Evolutionary conservation across 1,140 invertebrate species (phyloP), one percentile per base, ranked within the genome.

Genomic region (Dinoponera quadriceps): DNA sequence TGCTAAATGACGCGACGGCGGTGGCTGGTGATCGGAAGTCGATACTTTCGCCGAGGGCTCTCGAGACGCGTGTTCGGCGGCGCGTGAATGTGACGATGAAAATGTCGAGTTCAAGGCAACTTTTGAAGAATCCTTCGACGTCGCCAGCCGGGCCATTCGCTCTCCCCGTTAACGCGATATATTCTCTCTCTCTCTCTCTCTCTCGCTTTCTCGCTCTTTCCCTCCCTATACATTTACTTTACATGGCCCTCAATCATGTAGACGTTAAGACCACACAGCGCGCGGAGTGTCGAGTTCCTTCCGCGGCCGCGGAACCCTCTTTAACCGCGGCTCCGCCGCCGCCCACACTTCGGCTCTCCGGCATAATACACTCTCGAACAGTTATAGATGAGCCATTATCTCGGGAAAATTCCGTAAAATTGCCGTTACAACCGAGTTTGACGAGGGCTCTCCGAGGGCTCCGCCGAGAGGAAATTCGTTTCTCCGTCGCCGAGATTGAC

Each of bases 161-260:
- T 80, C 66, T 27, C 18, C n/a, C 48, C n/a, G n/a, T n/a, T n/a
- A n/a, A 62, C 73, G 48, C 27, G 73, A 80, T 80, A 57, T 54
- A 14, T 33, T 78, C 63, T 9, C 38, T 44, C 38, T 44, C 33
- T 33, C 33, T 33, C 33, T 33, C 33, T 33, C 33, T 33, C 9
- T 54, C 68, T 54, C 68, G 18, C 54, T 51, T 18, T 48, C 63
- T 20, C 18, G 54, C 22, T 18, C 13, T n/a, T 27, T 16, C n/a
- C 49, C 20, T 29, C 22, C 25, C 44, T 59, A 80, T 71, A 71
- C 75, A 80, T 75, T 62, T 74, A 57, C 59, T 88, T 87, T 85
- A 88, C 85, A 88, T 84, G 66, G 44, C 59, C 54, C 74, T 85
- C 72, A 59, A 87, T 72, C 86, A 87, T 44, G 74, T 74, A 59